Conservation (phyloP, 1,140 invertebrate species). For the Bombyx mori region ASM3026992v2 NC_085133.1:9913001-9913500, state of each 20-base stretch:
- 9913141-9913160: slow-evolving; percentile 22
- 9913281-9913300: slow-evolving; percentile 52
- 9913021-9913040: slow-evolving; percentile 53
- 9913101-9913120: slow-evolving; percentile 53
- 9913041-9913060: slow-evolving; percentile 54
- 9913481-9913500: slow-evolving; percentile 39
- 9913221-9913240: slow-evolving; percentile 15
- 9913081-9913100: slow-evolving; percentile 59
- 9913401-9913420: slow-evolving; percentile 8
- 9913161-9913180: slow-evolving; percentile 27
- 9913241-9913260: slow-evolving; percentile 20
- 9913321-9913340: slow-evolving; percentile 64
- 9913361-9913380: slow-evolving; percentile 27
- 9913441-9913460: background rate
- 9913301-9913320: slow-evolving; percentile 63
- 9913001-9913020: slow-evolving; percentile 60
- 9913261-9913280: slow-evolving; percentile 15
- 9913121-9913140: slow-evolving; percentile 16
- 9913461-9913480: slow-evolving; percentile 12
- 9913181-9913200: slow-evolving; percentile 36
- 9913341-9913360: slow-evolving; percentile 51
- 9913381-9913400: slow-evolving; percentile 10
- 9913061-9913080: slow-evolving; percentile 57
- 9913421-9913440: background rate
- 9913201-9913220: slow-evolving; percentile 32